phyloP scores from a whole-genome alignment of 1,140 invertebrate species.

The Neelides sp. region DNA sequence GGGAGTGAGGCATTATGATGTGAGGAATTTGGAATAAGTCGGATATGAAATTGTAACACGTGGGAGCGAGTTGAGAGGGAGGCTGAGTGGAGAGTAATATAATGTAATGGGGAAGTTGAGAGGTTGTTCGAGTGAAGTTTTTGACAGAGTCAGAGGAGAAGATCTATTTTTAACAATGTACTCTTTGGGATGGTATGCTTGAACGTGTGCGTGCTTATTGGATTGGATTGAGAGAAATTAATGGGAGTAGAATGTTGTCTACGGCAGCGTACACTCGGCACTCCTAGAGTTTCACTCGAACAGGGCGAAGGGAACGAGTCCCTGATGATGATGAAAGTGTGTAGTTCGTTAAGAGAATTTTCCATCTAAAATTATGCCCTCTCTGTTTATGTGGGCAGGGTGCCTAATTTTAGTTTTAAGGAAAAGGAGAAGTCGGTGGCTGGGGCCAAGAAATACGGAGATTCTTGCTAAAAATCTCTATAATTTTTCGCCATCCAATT shows the following conservation, averaged over 20 bases:
- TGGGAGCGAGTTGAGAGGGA: conserved; percentile 2
- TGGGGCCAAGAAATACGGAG: conserved; percentile 19
- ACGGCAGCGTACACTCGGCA: conserved; percentile 4
- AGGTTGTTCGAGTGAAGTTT: conserved; percentile 13
- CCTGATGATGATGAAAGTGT: conserved; percentile 19
- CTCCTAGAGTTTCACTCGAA: background rate
- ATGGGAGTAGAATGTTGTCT: conserved; percentile 24
- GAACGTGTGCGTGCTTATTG: conserved; percentile 26
- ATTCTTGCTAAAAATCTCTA: conserved; percentile 25
- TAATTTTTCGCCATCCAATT: conserved; percentile 30
- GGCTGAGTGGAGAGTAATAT: too few species aligned
- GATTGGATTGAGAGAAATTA: conserved; percentile 30
- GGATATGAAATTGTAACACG: too few species aligned
- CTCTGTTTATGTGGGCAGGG: conserved; percentile 27
- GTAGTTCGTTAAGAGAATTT: conserved; percentile 26
- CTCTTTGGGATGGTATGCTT: conserved; percentile 8
- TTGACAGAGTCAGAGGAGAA: conserved; percentile 21
- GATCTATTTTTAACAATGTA: conserved; percentile 23
- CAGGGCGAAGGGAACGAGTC: background rate
- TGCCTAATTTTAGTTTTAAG: conserved; percentile 28
- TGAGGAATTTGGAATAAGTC: too few species aligned
- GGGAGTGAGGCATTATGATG: too few species aligned
- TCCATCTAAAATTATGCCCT: conserved; percentile 26
- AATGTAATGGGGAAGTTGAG: too few species aligned
- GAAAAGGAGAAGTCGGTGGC: conserved; percentile 5